Evolutionary conservation across 2,113 vertebrate species (phyloP), one percentile per base, ranked within the genome.

Genomic region (Daboia siamensis): DNA sequence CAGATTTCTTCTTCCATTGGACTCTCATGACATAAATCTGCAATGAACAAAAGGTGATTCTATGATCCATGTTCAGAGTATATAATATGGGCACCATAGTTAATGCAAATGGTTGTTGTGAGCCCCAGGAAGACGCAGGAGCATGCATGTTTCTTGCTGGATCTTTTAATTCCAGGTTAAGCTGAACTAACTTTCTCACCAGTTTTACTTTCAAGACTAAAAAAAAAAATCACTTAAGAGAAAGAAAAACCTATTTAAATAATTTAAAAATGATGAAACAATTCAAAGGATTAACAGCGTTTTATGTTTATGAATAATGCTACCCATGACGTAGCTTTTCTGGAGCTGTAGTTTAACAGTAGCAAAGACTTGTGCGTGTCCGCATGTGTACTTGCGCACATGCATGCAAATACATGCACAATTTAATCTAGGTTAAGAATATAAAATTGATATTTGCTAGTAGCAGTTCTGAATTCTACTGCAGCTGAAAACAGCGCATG

Each of bases 261-360:
- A 64, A 89, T 80, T 80, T 80, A 59, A 21, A 89, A 92, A 85
- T 54, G 39, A 46, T 51, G 52, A 89, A n/a, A n/a, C 56, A 48
- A 46, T 89, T 84, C 51, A 57, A 92, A 92, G 61, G 69, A 26
- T 89, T n/a, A 44, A 89, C 87, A 89, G 54, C 21, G 33, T 69
- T 92, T 46, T 87, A 55, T 91, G 59, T 61, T 90, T 46, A 86
- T 91, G 33, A 57, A 91, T 24, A 26, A 56, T 69, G 46, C 57
- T 9, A 13, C 57, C 24, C 51, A 46, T 44, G 91, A 8, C 56
- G 17, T 93, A 61, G 52, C 87, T 92, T 89, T 90, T 90, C 57
- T 0, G 0, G 5, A 89, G 64, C 2, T 0, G 51, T 89, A 57
- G 1, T 93, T 88, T 57, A 0, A 0, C 1, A 92, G 89, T 44